Evolutionary conservation across 2,888 invertebrate genomes (phyloP).

Genomic region (Isoperla grammatica): DNA sequence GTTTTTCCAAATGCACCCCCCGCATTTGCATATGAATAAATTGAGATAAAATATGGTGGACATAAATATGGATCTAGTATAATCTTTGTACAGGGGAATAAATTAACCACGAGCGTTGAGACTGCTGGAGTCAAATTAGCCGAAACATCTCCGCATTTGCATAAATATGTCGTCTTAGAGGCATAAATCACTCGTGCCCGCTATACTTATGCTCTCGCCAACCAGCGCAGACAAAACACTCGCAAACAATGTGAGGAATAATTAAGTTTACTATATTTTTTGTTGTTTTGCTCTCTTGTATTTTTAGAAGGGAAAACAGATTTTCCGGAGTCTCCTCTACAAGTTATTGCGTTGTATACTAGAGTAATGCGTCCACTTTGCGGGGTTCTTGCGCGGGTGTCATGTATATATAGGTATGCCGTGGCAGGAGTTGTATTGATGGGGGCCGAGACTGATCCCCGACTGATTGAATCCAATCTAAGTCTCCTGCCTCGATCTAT

Average conservation of each 20-base stretch:
- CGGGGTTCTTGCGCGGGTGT: too few species aligned
- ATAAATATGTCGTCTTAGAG: slow-evolving; percentile 28
- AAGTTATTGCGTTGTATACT: too few species aligned
- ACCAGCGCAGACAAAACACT: not conserved
- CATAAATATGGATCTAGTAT: slow-evolving; percentile 63
- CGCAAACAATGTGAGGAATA: slow-evolving; percentile 14
- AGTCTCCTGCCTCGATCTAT: too few species aligned
- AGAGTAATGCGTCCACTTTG: too few species aligned
- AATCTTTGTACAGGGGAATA: slow-evolving; percentile 3
- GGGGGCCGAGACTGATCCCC: too few species aligned
- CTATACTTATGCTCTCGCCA: slow-evolving; percentile 14
- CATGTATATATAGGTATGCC: too few species aligned
- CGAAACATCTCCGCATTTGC: slow-evolving; percentile 28
- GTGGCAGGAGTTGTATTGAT: too few species aligned
- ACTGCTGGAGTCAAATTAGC: slow-evolving; percentile 27
- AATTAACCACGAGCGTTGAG: not conserved
- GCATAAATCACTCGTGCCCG: slow-evolving; percentile 21
- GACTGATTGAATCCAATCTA: too few species aligned
- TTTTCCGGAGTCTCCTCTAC: too few species aligned
- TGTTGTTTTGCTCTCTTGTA: too few species aligned
- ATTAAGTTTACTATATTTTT: slow-evolving; percentile 10
- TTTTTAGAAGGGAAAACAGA: not conserved
- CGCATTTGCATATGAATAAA: slow-evolving; percentile 76
- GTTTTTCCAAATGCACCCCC: slow-evolving; percentile 26
- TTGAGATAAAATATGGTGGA: slow-evolving; percentile 70